Percentiles rank a stretch among this genome's conserved stretches.
phyloP scores from a whole-genome alignment of 2,888 invertebrate species.

The Lasioglossum lativentre region DNA sequence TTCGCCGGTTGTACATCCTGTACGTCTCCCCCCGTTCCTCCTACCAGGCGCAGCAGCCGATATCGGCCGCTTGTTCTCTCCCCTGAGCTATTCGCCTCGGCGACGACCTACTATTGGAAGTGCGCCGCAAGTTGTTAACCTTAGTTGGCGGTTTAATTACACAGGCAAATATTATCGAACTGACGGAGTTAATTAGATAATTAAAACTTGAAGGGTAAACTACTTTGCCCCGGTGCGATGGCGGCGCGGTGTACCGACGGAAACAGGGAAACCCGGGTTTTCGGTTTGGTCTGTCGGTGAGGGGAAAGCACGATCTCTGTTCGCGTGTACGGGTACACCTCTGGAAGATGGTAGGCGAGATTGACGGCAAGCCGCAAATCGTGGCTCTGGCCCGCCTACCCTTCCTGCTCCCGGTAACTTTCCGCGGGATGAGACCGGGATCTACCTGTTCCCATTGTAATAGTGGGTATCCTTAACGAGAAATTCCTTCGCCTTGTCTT shows the following conservation, averaged over 20 bases:
- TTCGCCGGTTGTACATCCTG: slow-evolving; percentile 19
- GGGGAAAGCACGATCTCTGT: background rate
- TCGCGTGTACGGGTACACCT: slow-evolving; percentile 17
- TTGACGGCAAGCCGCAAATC: slow-evolving; percentile 54
- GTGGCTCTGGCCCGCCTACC: slow-evolving; percentile 43
- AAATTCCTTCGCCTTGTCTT: slow-evolving; percentile 49
- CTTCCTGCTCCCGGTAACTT: slow-evolving; percentile 38
- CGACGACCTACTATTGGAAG: slow-evolving; percentile 66
- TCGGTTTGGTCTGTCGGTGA: slow-evolving; percentile 10
- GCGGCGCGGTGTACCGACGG: slow-evolving; percentile 22
- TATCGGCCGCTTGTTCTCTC: slow-evolving; percentile 14
- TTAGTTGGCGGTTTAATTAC: slow-evolving; percentile 76
- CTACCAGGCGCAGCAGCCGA: slow-evolving; percentile 15
- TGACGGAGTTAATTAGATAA: slow-evolving; percentile 79
- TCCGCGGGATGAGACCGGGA: slow-evolving; percentile 36
- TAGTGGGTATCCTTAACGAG: slow-evolving; percentile 52
- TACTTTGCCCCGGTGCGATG: slow-evolving; percentile 62
- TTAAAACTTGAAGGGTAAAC: slow-evolving; percentile 79
- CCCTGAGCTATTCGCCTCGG: slow-evolving; percentile 27
- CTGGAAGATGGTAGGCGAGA: slow-evolving; percentile 56
- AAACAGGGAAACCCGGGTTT: slow-evolving; percentile 13
- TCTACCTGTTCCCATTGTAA: slow-evolving; percentile 41
- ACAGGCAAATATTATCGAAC: slow-evolving; percentile 80
- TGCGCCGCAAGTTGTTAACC: slow-evolving; percentile 69
- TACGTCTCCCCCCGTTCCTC: background rate